Base-by-base conservation (phyloP, 2,797 vertebrate species). In the Salmo trutta region DNA sequence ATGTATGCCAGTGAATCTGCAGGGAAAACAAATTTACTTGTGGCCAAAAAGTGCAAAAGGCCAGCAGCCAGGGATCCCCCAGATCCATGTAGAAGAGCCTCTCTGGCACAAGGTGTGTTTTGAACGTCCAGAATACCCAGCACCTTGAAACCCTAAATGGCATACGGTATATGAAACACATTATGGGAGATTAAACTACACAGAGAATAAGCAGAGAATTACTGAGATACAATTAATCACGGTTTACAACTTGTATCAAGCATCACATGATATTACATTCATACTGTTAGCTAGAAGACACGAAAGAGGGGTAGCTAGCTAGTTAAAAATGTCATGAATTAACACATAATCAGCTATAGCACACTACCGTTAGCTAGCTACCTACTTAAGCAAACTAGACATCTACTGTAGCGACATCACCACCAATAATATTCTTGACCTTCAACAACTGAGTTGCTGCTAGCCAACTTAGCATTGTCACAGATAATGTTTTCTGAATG, bases 31-130 rank as follows among this genome's bases (percentile, higher is more conserved):
- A 82, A 75, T 93, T 85, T 78, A 95, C 94, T 95, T 0, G 94
- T 95, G 59, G 79, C 81, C 73, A 95, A 83, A 79, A 95, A 95
- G 82, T 93, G 88, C 3, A 93, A 80, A 53, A 95, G 78, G 7
- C 94, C 94, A 1, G 84, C 85, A 10, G 79, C 79, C 0, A 90
- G 0, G 0, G 91, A 93, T 2, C 92, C 93, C 1, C 88, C 93
- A 0, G 93, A 88, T 54, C 94, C 94, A 1, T 93, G 84, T 4
- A 95, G 89, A 71, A 95, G 0, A 24, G 94, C 85, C 0, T 94
- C 92, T 84, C 93, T 81, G 76, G 93, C 86, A 79, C 94, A 95
- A 0, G 93, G 93, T 0, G 79, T 92, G 1, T 90, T 93, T 79
- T 87, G 80, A 36, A 95, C 77, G 3, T 94, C 91, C 72, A 92